phyloP scores from a whole-genome alignment of 2,113 vertebrate genomes.

The Patagioenas fasciata region DNA sequence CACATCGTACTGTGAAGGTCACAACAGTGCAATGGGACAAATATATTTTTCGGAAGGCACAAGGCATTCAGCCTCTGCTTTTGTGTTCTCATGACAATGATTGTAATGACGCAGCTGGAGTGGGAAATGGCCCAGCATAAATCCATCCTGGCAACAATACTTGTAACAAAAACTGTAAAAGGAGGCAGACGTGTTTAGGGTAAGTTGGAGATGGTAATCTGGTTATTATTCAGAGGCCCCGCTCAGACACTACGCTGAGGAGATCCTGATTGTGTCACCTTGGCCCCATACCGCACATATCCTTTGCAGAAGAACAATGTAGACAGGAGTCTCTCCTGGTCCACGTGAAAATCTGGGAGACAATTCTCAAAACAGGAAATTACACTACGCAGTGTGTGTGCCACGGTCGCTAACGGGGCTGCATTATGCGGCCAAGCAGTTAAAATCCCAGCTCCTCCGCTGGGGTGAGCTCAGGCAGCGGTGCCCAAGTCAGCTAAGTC shows the following conservation, averaged over 20 bases:
- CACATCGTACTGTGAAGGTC: background rate
- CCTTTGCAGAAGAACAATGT: conserved; percentile 53
- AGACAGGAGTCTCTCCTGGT: background rate
- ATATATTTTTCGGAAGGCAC: conserved; percentile 25
- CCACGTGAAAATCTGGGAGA: background rate
- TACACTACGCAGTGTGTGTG: background rate
- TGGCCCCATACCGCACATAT: conserved; percentile 8
- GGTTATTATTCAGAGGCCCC: conserved; percentile 41
- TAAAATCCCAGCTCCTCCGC: background rate
- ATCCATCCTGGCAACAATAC: conserved; percentile 65
- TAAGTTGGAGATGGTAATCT: conserved; percentile 53
- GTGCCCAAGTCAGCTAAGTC: background rate
- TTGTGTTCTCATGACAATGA: conserved; percentile 68
- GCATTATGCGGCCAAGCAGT: background rate
- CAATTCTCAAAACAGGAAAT: conserved; percentile 23
- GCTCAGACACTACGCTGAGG: conserved; percentile 24
- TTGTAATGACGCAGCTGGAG: conserved; percentile 62
- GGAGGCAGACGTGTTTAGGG: conserved; percentile 60
- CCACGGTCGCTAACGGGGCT: background rate
- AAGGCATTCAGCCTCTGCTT: conserved; percentile 44
- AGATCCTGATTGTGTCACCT: conserved; percentile 57
- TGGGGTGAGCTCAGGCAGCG: background rate
- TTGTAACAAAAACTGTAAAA: conserved; percentile 42
- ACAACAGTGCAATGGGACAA: conserved; percentile 22
- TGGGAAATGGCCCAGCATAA: conserved; percentile 70